These are phyloP conservation scores for Clarias gariepinus DNA, from an alignment of 2,113 vertebrate genomes.

Conservation along the genomic window DNA sequence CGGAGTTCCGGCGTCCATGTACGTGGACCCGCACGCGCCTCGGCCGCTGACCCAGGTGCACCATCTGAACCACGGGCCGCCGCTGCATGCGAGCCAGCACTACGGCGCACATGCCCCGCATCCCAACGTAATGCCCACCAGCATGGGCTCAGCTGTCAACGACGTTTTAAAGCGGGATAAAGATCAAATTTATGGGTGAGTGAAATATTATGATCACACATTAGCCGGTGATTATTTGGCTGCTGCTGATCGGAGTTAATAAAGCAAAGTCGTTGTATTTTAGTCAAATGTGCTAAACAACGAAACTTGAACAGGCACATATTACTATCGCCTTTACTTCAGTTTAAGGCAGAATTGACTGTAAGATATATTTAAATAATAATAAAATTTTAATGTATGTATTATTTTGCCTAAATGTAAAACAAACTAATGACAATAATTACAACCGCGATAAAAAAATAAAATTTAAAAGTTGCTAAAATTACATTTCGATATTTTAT, in stretches of 20 bases:
- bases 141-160: slow-evolving; percentile 99
- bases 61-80: slow-evolving; percentile 98
- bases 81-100: slow-evolving; percentile 97
- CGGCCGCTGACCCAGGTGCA: slow-evolving; percentile 98
- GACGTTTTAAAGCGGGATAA: slow-evolving; percentile 99
- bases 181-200: slow-evolving; percentile 99
- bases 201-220: slow-evolving; percentile 50
- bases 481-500: not conserved
- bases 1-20: slow-evolving; percentile 96
- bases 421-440: not conserved
- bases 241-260: not conserved
- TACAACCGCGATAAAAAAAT: not conserved
- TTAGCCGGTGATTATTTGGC: not conserved
- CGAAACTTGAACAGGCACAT: not conserved
- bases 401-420: not conserved
- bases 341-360: not conserved
- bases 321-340: not conserved
- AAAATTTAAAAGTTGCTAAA: no score
- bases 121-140: slow-evolving; percentile 97
- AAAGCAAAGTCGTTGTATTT: not conserved
- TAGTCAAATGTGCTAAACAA: not conserved
- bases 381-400: not conserved
- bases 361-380: not conserved
- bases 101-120: slow-evolving; percentile 98
- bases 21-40: slow-evolving; percentile 96